A percentile compares a stretch with the other conserved stretches of the same genome.
These are phyloP conservation scores for Rhabdomys dilectus DNA, from an alignment of 2,113 vertebrate genomes.

Conservation along the genomic window DNA sequence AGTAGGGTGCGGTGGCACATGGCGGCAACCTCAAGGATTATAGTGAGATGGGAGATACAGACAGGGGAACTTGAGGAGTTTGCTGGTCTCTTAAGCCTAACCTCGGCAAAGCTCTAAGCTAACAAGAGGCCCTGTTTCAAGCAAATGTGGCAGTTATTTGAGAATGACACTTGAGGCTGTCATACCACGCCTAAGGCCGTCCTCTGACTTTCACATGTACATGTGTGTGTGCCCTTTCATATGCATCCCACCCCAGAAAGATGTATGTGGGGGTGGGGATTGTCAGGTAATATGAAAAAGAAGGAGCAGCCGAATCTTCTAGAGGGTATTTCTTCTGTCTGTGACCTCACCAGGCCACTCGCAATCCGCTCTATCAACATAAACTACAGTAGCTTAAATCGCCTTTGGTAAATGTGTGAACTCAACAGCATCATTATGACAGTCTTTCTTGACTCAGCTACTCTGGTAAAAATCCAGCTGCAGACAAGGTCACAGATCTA, in stretches of 20 bases:
- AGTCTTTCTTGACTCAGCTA: rapidly evolving
- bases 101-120: not conserved
- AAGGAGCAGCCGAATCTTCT: not conserved
- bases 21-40: too few relatives aligned
- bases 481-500: not conserved
- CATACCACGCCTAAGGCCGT: not conserved
- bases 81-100: not conserved
- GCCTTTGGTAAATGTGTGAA: not conserved
- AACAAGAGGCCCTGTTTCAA: not conserved
- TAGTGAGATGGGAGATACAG: too few relatives aligned
- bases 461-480: too few relatives aligned
- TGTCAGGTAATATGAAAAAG: rapidly evolving
- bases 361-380: rapidly evolving
- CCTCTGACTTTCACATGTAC: not conserved
- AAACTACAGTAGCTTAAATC: rapidly evolving
- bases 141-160: not conserved
- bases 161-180: not conserved
- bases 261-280: rapidly evolving
- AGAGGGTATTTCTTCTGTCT: not conserved
- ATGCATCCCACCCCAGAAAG: not conserved
- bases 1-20: not conserved
- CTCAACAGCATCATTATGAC: not conserved
- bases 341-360: rapidly evolving
- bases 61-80: not conserved
- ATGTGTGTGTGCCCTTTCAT: too few relatives aligned